A percentile compares a stretch with the other conserved stretches of the same genome.
Conservation (phyloP, 2,797 vertebrate species). For the Ptychobarbus kaznakovi region DNA sequence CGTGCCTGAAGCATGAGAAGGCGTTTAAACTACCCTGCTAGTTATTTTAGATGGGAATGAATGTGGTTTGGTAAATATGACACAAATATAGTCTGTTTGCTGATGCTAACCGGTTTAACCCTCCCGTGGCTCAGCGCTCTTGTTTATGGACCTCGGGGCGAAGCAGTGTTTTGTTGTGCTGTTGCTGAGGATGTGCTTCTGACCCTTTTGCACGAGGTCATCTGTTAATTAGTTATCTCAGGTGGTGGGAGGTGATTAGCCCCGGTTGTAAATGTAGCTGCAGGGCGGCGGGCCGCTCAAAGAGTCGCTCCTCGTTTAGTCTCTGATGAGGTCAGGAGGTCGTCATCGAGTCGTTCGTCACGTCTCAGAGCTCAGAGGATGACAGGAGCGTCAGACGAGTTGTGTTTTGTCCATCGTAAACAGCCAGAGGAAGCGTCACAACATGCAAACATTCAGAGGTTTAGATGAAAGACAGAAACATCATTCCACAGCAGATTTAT, state of each 20-base stretch:
- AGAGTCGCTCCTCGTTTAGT: constrained; percentile 71
- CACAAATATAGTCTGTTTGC: not conserved
- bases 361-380: constrained; percentile 5
- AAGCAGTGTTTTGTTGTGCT: constrained; percentile 66
- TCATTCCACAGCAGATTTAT: not conserved
- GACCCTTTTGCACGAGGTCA: constrained; percentile 70
- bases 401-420: constrained; percentile 6
- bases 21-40: not conserved
- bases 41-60: not conserved
- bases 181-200: constrained; percentile 63
- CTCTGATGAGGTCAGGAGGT: constrained; percentile 77
- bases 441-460: not conserved
- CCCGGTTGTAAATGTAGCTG: constrained; percentile 68
- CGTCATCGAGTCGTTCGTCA: constrained; percentile 69
- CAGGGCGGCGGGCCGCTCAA: constrained; percentile 63
- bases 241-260: constrained; percentile 62
- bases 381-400: constrained; percentile 2
- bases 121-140: not conserved
- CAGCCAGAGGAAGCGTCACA: not conserved
- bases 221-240: constrained; percentile 70
- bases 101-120: not conserved
- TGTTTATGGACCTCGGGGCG: not conserved
- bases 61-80: not conserved
- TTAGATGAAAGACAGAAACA: not conserved
- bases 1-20: not conserved